Percentiles rank a stretch among this genome's conserved stretches.
phyloP scores from a whole-genome alignment of 2,113 vertebrate genomes.

The Polypterus bichir region DNA sequence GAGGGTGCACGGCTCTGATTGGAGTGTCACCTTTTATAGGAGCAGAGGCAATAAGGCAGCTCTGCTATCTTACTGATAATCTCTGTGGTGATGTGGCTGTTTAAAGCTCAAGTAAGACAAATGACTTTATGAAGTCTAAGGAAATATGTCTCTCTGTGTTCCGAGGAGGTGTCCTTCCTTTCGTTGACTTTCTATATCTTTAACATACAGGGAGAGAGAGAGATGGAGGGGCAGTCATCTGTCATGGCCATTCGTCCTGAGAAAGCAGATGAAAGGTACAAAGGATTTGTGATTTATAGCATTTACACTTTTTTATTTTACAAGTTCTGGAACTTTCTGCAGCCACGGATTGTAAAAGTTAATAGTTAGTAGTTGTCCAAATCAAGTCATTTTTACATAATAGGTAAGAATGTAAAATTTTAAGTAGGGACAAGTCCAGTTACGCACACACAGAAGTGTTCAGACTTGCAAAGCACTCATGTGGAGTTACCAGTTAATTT shows the following conservation, averaged over 20 bases:
- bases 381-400: no score
- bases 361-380: no score
- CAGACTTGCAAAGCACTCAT: no score
- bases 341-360: no score
- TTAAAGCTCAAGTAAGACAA: constrained; percentile 59
- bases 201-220: constrained; percentile 1
- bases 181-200: constrained; percentile 4
- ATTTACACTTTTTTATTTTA: no score
- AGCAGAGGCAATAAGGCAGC: constrained; percentile 39
- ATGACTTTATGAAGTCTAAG: constrained; percentile 21
- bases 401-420: no score
- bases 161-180: constrained; percentile 3
- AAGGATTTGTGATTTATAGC: no score
- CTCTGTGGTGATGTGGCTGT: constrained; percentile 65
- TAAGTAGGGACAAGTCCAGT: no score
- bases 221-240: background rate
- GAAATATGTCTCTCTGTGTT: constrained; percentile 27
- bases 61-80: constrained; percentile 57
- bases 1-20: constrained; percentile 17
- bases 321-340: no score
- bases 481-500: no score
- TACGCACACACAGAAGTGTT: no score
- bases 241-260: background rate
- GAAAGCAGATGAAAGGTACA: background rate
- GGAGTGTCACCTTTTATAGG: constrained; percentile 32